Percentiles rank a stretch among this genome's conserved stretches.
Evolutionary conservation across 35 echinoderm and acorn worm genomes (phyloP).

Genomic region (Anneissia japonica): DNA sequence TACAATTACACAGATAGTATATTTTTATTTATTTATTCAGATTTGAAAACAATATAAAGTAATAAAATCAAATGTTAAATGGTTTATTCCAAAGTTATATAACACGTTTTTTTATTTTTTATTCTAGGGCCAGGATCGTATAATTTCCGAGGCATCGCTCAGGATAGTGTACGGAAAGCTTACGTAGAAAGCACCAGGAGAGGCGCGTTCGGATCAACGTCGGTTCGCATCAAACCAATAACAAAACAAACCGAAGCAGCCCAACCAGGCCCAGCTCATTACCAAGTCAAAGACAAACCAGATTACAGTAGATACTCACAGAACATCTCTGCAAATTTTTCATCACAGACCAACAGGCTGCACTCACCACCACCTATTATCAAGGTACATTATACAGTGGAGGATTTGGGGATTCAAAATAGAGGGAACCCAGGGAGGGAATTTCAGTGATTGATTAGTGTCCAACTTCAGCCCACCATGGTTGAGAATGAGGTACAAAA

Average conservation of each 20-base stretch:
- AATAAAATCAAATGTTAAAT: too few species aligned
- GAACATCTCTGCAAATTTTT: constrained; percentile 83
- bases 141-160: constrained; percentile 65
- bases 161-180: constrained; percentile 74
- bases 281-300: constrained; percentile 77
- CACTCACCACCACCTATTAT: constrained; percentile 80
- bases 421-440: too few species aligned
- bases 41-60: too few species aligned
- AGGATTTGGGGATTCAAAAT: too few species aligned
- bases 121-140: constrained; percentile 75
- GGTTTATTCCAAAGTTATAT: not conserved
- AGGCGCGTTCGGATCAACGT: constrained; percentile 85
- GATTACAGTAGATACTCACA: constrained; percentile 66
- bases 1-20: too few species aligned
- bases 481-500: too few species aligned
- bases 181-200: constrained; percentile 94
- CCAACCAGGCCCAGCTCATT: constrained; percentile 86
- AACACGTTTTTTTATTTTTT: not conserved
- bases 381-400: constrained; percentile 39
- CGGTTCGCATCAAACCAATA: constrained; percentile 87
- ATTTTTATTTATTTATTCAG: too few species aligned
- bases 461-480: too few species aligned
- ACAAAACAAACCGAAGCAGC: constrained; percentile 65
- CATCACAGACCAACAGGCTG: constrained; percentile 73
- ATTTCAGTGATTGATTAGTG: too few species aligned